Evolutionary conservation across 2,113 vertebrate species (phyloP).

Genomic region (Syrrhaptes paradoxus): DNA sequence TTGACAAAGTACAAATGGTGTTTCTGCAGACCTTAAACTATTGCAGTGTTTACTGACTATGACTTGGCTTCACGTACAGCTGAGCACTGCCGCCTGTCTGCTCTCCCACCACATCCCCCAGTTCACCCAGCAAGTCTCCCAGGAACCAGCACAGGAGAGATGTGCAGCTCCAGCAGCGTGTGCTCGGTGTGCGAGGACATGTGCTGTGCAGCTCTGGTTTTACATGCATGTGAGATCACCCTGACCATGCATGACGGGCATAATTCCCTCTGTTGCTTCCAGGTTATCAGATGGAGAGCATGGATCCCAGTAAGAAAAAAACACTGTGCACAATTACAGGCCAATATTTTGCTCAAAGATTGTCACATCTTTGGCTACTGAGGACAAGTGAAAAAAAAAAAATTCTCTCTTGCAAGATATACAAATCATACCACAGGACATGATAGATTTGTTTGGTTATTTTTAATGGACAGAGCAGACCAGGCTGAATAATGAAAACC

Average conservation of each 20-base stretch:
- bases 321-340: not conserved
- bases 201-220: rapidly evolving
- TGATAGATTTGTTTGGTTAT: not conserved
- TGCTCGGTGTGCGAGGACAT: not conserved
- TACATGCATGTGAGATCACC: not conserved
- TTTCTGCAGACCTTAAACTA: not conserved
- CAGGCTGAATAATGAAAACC: not conserved
- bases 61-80: rapidly evolving
- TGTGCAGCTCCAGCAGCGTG: too few relatives aligned
- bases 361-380: not conserved
- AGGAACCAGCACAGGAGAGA: not conserved
- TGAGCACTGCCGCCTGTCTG: not conserved
- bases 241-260: not conserved
- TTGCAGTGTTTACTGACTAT: not conserved
- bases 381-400: not conserved
- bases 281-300: conserved; percentile 66
- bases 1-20: not conserved
- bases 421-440: not conserved
- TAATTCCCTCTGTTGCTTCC: not conserved
- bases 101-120: not conserved
- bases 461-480: not conserved
- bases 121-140: not conserved
- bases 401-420: not conserved
- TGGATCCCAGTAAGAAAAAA: not conserved
- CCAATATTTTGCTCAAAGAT: not conserved